A percentile compares a stretch with the other conserved stretches of the same genome.
These are phyloP conservation scores for Anhinga anhinga DNA, from an alignment of 2,113 vertebrate genomes.

Conservation along the genomic window DNA sequence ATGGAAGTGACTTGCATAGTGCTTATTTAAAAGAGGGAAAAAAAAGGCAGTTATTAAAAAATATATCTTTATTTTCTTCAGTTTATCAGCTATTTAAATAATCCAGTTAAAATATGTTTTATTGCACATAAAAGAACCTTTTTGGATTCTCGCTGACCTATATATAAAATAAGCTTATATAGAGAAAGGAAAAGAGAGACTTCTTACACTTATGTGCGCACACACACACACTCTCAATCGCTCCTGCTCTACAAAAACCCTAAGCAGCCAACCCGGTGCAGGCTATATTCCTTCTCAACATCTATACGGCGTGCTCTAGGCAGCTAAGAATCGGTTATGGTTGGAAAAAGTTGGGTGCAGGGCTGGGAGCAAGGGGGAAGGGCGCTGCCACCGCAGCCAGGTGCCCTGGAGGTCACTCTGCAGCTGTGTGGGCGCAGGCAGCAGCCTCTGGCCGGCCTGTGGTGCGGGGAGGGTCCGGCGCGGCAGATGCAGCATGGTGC, in stretches of 20 bases:
- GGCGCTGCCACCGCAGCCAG: accelerated
- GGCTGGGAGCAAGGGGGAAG: background rate
- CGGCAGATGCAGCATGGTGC: accelerated
- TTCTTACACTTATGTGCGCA: background rate
- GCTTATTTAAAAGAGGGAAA: background rate
- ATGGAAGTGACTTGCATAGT: accelerated
- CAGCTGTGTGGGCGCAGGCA: accelerated
- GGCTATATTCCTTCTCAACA: background rate
- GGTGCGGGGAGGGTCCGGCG: accelerated
- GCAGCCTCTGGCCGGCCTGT: background rate
- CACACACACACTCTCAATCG: accelerated
- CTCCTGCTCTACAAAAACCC: background rate
- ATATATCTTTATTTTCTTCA: conserved; percentile 60
- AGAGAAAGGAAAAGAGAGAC: background rate
- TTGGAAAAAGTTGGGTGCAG: background rate
- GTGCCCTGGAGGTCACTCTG: background rate
- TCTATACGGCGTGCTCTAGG: accelerated
- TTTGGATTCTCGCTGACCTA: background rate
- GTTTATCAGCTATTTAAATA: conserved; percentile 56
- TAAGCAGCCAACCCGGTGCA: background rate
- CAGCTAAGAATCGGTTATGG: background rate
- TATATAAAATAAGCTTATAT: background rate
- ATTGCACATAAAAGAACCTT: conserved; percentile 58
- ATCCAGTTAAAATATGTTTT: conserved; percentile 53
- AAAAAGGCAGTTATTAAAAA: conserved; percentile 40